phyloP scores from a whole-genome alignment of 2,113 vertebrate species.

The Smithornis capensis region DNA sequence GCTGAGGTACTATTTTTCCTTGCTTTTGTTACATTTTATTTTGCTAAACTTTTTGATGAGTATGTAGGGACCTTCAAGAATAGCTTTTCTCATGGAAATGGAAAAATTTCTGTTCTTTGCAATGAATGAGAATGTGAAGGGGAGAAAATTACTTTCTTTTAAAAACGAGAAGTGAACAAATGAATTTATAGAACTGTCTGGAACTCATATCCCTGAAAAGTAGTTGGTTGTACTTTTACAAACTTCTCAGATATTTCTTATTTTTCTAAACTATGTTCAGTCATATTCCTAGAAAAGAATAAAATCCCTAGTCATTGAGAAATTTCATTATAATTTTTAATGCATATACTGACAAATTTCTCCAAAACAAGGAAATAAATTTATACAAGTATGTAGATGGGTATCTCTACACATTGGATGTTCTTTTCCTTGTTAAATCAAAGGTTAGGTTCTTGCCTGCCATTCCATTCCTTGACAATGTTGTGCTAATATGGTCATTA shows the following conservation, averaged over 20 bases:
- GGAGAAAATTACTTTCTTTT: not conserved
- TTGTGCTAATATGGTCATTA: not conserved
- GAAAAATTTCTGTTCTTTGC: not conserved
- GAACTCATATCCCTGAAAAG: not conserved
- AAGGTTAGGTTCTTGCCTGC: not conserved
- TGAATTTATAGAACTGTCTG: not conserved
- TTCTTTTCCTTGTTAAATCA: not conserved
- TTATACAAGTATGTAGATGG: not conserved
- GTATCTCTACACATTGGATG: not conserved
- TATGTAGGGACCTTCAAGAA: not conserved
- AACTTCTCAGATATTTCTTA: not conserved
- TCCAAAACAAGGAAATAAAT: not conserved
- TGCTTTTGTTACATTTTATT: conserved; percentile 12
- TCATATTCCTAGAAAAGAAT: not conserved
- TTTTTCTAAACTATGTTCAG: not conserved
- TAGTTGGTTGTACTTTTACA: not conserved
- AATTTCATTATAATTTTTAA: not conserved
- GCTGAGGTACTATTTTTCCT: not conserved
- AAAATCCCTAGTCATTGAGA: not conserved
- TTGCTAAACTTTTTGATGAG: conserved; percentile 30
- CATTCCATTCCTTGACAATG: not conserved
- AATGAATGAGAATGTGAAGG: not conserved
- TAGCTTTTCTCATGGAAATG: not conserved
- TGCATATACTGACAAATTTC: not conserved
- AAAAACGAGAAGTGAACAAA: not conserved